phyloP scores from a whole-genome alignment of 2,797 vertebrate species.

The Lithobates pipiens region DNA sequence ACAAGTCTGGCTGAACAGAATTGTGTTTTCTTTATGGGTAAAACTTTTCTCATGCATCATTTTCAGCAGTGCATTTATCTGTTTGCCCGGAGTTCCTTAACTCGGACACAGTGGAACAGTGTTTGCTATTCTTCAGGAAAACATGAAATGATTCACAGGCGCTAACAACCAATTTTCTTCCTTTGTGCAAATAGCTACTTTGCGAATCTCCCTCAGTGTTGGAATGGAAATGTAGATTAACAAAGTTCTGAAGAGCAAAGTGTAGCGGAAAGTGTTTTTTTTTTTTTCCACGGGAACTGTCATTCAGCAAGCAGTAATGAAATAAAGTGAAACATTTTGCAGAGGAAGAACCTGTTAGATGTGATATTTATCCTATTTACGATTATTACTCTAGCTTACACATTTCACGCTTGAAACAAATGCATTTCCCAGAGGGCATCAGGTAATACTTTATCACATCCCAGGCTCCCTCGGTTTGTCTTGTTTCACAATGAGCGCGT shows the following conservation, averaged over 20 bases:
- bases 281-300: slow-evolving; percentile 36
- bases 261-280: neutral
- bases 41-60: too few species aligned
- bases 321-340: slow-evolving; percentile 49
- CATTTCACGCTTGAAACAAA: slow-evolving; percentile 53
- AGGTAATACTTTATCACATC: slow-evolving; percentile 34
- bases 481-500: slow-evolving; percentile 20
- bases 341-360: slow-evolving; percentile 54
- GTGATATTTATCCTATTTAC: slow-evolving; percentile 56
- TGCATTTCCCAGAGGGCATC: slow-evolving; percentile 54
- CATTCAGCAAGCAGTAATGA: slow-evolving; percentile 41
- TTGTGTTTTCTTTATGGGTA: too few species aligned
- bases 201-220: neutral
- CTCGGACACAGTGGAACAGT: neutral
- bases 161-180: slow-evolving; percentile 24
- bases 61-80: too few species aligned
- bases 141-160: slow-evolving; percentile 17
- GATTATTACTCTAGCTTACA: slow-evolving; percentile 53
- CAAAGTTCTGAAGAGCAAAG: slow-evolving; percentile 4
- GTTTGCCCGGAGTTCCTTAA: too few species aligned
- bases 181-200: slow-evolving; percentile 1
- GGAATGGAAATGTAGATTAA: slow-evolving; percentile 19
- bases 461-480: slow-evolving; percentile 15
- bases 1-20: too few species aligned
- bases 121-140: slow-evolving; percentile 5